Conservation (phyloP, 2,113 vertebrate species). For the Campylomormyrus numenius region DNA sequence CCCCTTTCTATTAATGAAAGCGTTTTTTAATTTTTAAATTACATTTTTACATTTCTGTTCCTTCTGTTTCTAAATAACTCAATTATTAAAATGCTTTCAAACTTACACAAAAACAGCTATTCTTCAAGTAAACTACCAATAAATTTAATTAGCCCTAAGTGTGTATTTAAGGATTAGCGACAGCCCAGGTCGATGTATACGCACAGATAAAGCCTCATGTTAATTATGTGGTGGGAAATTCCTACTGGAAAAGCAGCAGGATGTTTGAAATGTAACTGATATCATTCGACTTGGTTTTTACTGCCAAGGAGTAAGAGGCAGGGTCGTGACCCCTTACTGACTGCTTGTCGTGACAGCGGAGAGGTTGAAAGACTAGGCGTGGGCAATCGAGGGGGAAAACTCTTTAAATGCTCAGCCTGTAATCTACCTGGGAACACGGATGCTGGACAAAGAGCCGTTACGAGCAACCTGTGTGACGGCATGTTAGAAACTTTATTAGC, state of each 20-base stretch:
- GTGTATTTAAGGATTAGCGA: neutral
- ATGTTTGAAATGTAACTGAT: slow-evolving; percentile 45
- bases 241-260: slow-evolving; percentile 30
- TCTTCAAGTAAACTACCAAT: neutral
- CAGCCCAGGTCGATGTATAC: neutral
- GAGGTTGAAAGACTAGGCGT: neutral
- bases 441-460: neutral
- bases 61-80: slow-evolving; percentile 17
- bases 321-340: neutral
- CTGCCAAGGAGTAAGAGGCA: neutral
- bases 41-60: slow-evolving; percentile 37
- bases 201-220: neutral
- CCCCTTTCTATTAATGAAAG: slow-evolving; percentile 27
- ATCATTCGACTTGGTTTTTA: slow-evolving; percentile 12
- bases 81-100: slow-evolving; percentile 27
- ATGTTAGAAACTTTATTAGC: neutral
- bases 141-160: neutral
- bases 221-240: slow-evolving; percentile 47
- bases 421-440: neutral
- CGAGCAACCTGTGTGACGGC: too few relatives aligned
- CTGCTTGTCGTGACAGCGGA: neutral
- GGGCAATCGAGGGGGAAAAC: neutral
- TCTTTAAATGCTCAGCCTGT: neutral
- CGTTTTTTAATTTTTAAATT: slow-evolving; percentile 45
- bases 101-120: neutral